Base-by-base conservation (phyloP, 2,113 vertebrate species). In the Panurus biarmicus region DNA sequence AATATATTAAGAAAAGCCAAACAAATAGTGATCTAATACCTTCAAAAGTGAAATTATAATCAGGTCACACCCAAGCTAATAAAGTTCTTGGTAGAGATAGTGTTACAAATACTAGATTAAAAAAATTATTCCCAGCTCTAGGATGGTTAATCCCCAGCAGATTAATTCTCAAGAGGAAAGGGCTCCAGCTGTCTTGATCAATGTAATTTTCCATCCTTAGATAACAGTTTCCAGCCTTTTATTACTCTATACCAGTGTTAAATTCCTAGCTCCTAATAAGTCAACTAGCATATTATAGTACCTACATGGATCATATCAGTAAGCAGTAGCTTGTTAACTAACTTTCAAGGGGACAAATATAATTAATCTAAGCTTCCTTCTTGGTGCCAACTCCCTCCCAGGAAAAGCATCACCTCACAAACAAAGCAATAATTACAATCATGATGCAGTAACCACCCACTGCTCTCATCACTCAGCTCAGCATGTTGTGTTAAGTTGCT, bases 371-470 rank as follows among this genome's bases (percentile, higher is more conserved):
- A 70, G 44, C 40, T 90, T 90, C 51, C 25, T 78, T 66, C 93
- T 64, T 62, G 78, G 40, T 64, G 38, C 75, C 75, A 83, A 7
- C 18, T 72, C 51, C 44, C 89, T 95, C 89, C 47, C 58, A 94
- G 93, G 77, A 91, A 91, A 93, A 89, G 51, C 58, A 85, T 40
- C 50, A 62, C n/a, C 54, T 76, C 85, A 82, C 51, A 85, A 89
- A 93, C 81, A 79, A 86, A 76, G 87, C 74, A 79, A n/a, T 91
- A 91, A 94, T 94, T 94, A 80, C 64, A 58, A 70, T 38, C 69
- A 69, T 0, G 2, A 77, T 70, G 71, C 85, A 80, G 78, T 31
- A 83, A 64, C n/a, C 67, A 88, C 71, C 60, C 67, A 64, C 22
- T 67, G 67, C 71, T 91, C 85, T 76, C 45, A 67, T n/a, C 23